A percentile compares a stretch with the other conserved stretches of the same genome.
Conservation (phyloP, 2,797 vertebrate genomes). For the Siniperca obscura region DNA sequence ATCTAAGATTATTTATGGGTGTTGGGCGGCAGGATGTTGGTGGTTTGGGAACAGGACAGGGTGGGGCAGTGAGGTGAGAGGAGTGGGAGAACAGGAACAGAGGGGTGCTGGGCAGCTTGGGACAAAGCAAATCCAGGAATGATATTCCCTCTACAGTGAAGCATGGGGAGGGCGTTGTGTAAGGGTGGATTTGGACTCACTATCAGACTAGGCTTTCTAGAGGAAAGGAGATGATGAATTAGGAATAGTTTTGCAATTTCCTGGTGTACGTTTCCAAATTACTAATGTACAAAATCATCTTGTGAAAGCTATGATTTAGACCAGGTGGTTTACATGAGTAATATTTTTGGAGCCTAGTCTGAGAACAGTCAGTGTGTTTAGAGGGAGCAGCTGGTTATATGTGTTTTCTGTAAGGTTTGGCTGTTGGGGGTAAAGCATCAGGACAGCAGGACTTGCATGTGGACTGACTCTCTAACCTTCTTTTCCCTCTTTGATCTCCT, state of each 20-base stretch:
- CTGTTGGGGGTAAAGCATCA: constrained; percentile 74
- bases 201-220: constrained; percentile 83
- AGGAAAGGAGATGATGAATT: constrained; percentile 25
- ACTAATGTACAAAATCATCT: constrained; percentile 2
- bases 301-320: constrained; percentile 42
- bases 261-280: constrained; percentile 34
- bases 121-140: constrained; percentile 78
- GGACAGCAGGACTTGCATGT: constrained; percentile 75
- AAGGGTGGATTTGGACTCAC: constrained; percentile 64
- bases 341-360: constrained; percentile 80
- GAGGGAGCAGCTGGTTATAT: constrained; percentile 76
- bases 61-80: constrained; percentile 43
- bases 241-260: constrained; percentile 22
- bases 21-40: constrained; percentile 48
- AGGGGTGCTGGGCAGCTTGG: constrained; percentile 65
- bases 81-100: constrained; percentile 60
- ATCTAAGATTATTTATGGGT: constrained; percentile 83
- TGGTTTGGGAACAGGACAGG: constrained; percentile 53
- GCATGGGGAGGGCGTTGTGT: constrained; percentile 56
- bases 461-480: constrained; percentile 51
- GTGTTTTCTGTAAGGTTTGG: constrained; percentile 61
- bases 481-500: constrained; percentile 60
- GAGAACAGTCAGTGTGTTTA: constrained; percentile 82
- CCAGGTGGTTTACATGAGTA: constrained; percentile 21
- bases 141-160: constrained; percentile 70